Conservation (phyloP, 1,140 invertebrate species). For the Potamilus streckersoni region DNA sequence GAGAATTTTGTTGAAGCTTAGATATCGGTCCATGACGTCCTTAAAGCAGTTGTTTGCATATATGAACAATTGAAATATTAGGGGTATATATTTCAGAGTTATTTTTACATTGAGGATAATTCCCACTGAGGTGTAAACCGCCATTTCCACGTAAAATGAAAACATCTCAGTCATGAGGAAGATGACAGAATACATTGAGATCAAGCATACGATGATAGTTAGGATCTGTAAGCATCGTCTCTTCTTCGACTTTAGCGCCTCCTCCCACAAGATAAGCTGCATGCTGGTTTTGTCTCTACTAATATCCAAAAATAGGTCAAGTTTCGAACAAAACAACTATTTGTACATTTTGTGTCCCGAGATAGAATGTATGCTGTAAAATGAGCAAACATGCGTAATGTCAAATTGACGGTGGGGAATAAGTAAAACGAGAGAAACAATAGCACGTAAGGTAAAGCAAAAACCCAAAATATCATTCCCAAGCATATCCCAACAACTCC, state of each 20-base stretch:
- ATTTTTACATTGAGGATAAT: constrained; percentile 48
- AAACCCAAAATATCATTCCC: constrained; percentile 26
- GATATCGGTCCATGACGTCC: constrained; percentile 41
- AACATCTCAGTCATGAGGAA: constrained; percentile 48
- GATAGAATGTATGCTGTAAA: constrained; percentile 42
- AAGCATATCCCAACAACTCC: constrained; percentile 41
- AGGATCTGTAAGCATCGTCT: constrained; percentile 30
- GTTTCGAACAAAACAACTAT: not conserved
- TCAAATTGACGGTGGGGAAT: constrained; percentile 40
- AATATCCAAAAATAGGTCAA: not conserved
- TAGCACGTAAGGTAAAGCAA: constrained; percentile 26
- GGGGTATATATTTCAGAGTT: constrained; percentile 40
- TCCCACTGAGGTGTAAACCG: constrained; percentile 51
- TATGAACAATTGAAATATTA: constrained; percentile 40
- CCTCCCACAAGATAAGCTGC: not conserved
- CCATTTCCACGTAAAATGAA: constrained; percentile 45
- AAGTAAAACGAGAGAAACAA: constrained; percentile 38
- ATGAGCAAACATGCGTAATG: constrained; percentile 32
- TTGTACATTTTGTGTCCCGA: not conserved
- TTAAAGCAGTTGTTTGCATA: constrained; percentile 44
- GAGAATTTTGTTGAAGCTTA: constrained; percentile 42
- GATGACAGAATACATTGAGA: constrained; percentile 45
- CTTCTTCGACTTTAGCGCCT: not conserved
- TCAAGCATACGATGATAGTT: constrained; percentile 36
- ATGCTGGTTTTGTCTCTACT: not conserved